Evolutionary conservation across 2,113 vertebrate species (phyloP).

Genomic region (Lepus europaeus): DNA sequence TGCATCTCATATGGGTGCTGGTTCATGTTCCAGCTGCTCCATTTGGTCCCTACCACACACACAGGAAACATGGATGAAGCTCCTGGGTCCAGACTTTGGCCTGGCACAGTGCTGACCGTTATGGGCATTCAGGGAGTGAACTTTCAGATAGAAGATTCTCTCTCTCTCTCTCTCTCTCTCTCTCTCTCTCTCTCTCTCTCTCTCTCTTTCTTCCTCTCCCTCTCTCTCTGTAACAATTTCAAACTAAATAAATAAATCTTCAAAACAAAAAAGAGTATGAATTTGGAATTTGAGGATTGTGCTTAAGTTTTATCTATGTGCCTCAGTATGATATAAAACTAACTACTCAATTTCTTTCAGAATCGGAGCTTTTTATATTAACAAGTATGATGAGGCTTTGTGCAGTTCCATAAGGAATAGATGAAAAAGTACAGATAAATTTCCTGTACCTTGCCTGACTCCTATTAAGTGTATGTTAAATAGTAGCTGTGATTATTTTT

Average conservation of each 20-base stretch:
- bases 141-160: too few species aligned
- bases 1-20: too few species aligned
- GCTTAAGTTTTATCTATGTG: not conserved
- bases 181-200: rapidly evolving
- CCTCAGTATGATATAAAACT: not conserved
- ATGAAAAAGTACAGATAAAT: not conserved
- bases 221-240: not conserved
- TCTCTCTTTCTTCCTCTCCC: rapidly evolving
- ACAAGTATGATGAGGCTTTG: not conserved
- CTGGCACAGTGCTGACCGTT: too few species aligned
- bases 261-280: not conserved
- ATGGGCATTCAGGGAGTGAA: too few species aligned
- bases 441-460: not conserved
- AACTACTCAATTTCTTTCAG: not conserved
- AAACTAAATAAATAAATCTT: too few species aligned
- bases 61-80: too few species aligned
- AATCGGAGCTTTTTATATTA: not conserved
- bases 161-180: too few species aligned
- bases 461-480: not conserved
- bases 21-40: too few species aligned
- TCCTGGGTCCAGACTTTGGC: too few species aligned
- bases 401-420: not conserved
- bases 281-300: not conserved
- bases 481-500: not conserved
- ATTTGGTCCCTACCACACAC: too few species aligned